Percentiles rank a stretch among this genome's conserved stretches.
Conservation (phyloP, 2,888 invertebrate species). For the Helobdella robusta region DNA sequence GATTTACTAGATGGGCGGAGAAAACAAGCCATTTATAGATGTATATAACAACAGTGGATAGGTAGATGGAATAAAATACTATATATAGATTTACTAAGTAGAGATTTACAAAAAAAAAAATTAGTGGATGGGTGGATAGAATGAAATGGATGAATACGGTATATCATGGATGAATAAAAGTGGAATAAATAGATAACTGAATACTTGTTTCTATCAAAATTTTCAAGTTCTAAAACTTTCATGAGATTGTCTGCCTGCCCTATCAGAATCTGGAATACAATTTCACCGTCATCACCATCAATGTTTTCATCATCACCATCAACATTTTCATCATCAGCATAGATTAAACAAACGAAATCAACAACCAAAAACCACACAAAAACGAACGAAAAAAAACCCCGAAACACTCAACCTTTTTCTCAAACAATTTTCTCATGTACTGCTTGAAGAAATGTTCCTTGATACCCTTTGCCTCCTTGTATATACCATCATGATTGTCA, state of each 20-base stretch:
- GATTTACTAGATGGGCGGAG: constrained; percentile 30
- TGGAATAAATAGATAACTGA: too few relatives aligned
- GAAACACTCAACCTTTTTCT: constrained; percentile 56
- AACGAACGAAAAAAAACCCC: not conserved
- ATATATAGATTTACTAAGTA: too few relatives aligned
- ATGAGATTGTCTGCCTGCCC: constrained; percentile 63
- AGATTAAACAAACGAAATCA: not conserved
- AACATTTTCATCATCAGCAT: not conserved
- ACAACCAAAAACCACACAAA: not conserved
- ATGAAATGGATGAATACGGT: too few relatives aligned
- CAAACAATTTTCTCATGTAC: constrained; percentile 66
- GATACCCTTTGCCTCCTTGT: constrained; percentile 79
- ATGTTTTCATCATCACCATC: not conserved
- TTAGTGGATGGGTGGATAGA: too few relatives aligned
- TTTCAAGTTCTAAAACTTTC: constrained; percentile 66
- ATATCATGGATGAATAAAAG: too few relatives aligned
- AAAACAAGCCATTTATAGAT: too few relatives aligned
- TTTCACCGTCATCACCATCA: not conserved
- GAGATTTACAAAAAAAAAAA: too few relatives aligned
- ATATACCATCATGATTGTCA: constrained; percentile 67
- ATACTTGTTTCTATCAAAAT: constrained; percentile 69
- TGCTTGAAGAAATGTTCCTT: constrained; percentile 77
- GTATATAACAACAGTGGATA: too few relatives aligned
- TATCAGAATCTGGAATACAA: constrained; percentile 52
- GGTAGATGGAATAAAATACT: too few relatives aligned